phyloP scores from a whole-genome alignment of 2,113 vertebrate genomes.

The Zosterops pallidus region DNA sequence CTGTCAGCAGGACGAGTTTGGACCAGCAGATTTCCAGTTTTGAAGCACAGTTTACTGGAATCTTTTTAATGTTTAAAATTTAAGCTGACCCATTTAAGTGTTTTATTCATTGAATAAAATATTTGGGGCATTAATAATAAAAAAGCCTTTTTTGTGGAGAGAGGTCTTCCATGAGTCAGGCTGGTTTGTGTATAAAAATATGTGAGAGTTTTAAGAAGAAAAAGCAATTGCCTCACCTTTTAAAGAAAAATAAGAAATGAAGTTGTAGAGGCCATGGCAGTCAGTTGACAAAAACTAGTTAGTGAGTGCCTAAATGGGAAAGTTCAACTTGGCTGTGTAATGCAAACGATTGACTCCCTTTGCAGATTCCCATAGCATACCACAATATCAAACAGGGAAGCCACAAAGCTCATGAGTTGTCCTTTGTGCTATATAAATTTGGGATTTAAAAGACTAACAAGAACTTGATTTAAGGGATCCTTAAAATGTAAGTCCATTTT shows the following conservation, averaged over 20 bases:
- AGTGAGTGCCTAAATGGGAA: not conserved
- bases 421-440: not conserved
- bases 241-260: not conserved
- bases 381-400: not conserved
- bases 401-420: not conserved
- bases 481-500: slow-evolving; percentile 20
- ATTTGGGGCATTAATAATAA: not conserved
- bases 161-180: not conserved
- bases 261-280: not conserved
- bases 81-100: not conserved
- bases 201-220: not conserved
- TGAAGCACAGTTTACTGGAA: not conserved
- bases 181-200: not conserved
- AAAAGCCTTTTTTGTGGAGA: not conserved
- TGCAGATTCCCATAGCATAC: fast-evolving
- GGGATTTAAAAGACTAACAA: not conserved
- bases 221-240: not conserved
- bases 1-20: not conserved
- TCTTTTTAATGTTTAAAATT: not conserved
- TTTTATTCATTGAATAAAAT: not conserved
- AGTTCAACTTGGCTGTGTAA: not conserved
- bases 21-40: not conserved
- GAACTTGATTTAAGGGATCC: not conserved
- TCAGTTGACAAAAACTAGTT: not conserved
- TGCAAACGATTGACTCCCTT: not conserved